phyloP scores from a whole-genome alignment of 2,113 vertebrate genomes.

The Hepsetus odoe region DNA sequence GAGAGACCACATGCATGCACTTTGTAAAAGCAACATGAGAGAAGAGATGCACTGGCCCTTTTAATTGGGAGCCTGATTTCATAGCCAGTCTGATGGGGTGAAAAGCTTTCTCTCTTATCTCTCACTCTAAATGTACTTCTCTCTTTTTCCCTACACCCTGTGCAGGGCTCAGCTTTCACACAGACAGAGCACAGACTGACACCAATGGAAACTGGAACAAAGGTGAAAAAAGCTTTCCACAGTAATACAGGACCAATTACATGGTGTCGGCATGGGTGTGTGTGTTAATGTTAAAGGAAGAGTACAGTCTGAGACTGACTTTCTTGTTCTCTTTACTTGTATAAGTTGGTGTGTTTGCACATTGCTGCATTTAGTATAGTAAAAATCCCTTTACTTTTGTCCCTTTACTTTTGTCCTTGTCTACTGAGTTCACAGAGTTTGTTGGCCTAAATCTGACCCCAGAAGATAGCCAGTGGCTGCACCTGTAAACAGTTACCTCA shows the following conservation, averaged over 20 bases:
- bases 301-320: background rate
- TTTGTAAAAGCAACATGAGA: background rate
- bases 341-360: background rate
- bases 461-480: no score
- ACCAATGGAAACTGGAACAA: conserved; percentile 63
- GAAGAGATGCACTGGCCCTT: conserved; percentile 14
- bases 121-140: background rate
- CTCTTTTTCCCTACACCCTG: background rate
- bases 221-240: conserved; percentile 51
- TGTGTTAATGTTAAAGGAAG: background rate
- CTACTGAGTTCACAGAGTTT: no score
- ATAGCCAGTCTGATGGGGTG: conserved; percentile 30
- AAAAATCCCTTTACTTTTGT: no score
- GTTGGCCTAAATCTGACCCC: no score
- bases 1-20: background rate
- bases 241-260: conserved; percentile 64
- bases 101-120: background rate
- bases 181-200: conserved; percentile 56
- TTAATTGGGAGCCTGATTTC: conserved; percentile 61
- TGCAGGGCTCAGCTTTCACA: background rate
- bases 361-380: background rate
- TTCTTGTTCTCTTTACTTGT: background rate
- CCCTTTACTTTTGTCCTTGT: no score
- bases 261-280: conserved; percentile 16
- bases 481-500: no score